These are phyloP conservation scores for Macquaria australasica DNA, from an alignment of 2,113 vertebrate genomes.

Conservation along the genomic window DNA sequence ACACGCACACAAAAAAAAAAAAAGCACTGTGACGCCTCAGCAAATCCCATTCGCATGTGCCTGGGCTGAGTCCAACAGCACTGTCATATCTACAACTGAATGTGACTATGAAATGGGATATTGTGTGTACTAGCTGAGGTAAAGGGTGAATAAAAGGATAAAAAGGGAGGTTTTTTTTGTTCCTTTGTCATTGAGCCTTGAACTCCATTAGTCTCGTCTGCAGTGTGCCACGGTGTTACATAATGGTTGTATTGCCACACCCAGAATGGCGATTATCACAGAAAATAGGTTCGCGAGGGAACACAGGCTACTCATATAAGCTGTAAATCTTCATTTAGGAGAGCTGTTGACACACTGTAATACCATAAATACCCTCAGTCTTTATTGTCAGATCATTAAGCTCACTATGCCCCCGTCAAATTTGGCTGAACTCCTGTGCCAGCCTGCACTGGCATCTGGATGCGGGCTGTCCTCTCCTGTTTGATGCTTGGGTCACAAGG, in stretches of 20 bases:
- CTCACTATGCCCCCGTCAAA: not conserved
- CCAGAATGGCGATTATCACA: constrained; percentile 33
- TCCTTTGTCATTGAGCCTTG: constrained; percentile 8
- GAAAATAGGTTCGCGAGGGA: constrained; percentile 43
- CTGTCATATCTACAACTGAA: constrained; percentile 15
- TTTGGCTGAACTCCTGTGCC: not conserved
- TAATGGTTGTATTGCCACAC: constrained; percentile 35
- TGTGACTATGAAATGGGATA: constrained; percentile 28
- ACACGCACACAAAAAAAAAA: constrained; percentile 15
- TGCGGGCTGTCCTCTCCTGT: constrained; percentile 14
- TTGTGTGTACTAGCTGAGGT: not conserved
- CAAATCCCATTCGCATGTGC: constrained; percentile 35
- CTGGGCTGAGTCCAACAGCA: constrained; percentile 13
- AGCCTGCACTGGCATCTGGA: not conserved
- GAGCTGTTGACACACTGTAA: constrained; percentile 7
- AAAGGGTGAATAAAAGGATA: constrained; percentile 1
- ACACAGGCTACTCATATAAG: constrained; percentile 11
- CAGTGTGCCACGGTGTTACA: constrained; percentile 39
- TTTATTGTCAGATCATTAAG: constrained; percentile 11
- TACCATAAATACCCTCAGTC: constrained; percentile 11
- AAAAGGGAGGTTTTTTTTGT: constrained; percentile 5
- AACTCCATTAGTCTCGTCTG: constrained; percentile 21
- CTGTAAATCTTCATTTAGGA: constrained; percentile 29
- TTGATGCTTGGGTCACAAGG: not conserved
- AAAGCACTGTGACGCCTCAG: constrained; percentile 30